Evolutionary conservation across 2,888 invertebrate species (phyloP), one percentile per base, ranked within the genome.

Genomic region (Atrina japonica): DNA sequence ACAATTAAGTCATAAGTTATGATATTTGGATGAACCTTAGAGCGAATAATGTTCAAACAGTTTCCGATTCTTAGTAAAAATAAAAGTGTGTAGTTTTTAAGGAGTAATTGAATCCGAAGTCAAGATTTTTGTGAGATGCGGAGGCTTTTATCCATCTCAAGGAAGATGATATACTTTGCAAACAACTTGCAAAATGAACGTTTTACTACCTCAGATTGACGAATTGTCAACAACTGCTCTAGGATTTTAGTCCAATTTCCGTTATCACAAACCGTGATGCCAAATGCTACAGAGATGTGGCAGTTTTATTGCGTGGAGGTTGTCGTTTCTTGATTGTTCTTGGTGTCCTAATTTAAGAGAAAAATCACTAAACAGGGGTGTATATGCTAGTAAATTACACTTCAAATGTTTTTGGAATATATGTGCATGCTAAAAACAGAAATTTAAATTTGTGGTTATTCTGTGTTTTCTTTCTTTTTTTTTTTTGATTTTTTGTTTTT

Each of bases 171-270:
- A 7, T 21, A 23, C 23, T 23, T 52, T 52, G 52, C 5, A 18
- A n/a, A 14, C 52, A 23, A 25, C 23, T 21, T 23, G 23, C 18
- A 9, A 25, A 18, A 7, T 25, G 27, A 25, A 18, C 23, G 18
- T 25, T 52, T 52, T 23, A 23, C 25, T 11, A 18, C 5, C 25
- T 23, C 23, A 23, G 11, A 25, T 52, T 18, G 21, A 52, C 52
- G 25, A 52, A 18, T 9, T 52, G 52, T 52, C 52, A 52, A 11
- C 25, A 52, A 52, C 18, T 14, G 14, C 52, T 18, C 11, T 25
- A 52, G 52, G 52, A 25, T 25, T 52, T 52, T 52, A 52, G 52
- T 5, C 52, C 52, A 52, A 52, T 52, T 52, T 52, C 52, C 52
- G 52, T 23, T 23, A 52, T 23, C 52, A 14, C 2, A 52, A 47